Percentiles rank a stretch among this genome's conserved stretches.
These are phyloP conservation scores for Tupiocoris notatus DNA, from an alignment of 2,888 invertebrate genomes.

Conservation along the genomic window DNA sequence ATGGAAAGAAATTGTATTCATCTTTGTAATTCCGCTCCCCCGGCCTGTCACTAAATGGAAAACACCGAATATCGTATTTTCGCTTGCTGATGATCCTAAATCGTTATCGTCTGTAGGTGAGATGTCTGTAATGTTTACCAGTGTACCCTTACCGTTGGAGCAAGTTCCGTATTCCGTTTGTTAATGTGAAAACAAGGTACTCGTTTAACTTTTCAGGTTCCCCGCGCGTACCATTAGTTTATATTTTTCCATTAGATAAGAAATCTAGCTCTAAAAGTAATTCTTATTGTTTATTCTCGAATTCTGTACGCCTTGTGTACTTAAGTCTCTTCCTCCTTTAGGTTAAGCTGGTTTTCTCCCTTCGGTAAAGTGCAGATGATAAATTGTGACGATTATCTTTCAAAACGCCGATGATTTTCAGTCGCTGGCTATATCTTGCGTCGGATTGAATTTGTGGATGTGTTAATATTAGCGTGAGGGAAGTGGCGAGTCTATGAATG, in stretches of 20 bases:
- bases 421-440: too few species aligned
- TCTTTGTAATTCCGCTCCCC: neutral
- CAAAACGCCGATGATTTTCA: too few species aligned
- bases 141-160: neutral
- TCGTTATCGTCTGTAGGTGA: slow-evolving; percentile 26
- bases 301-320: neutral
- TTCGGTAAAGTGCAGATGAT: too few species aligned
- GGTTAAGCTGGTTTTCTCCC: too few species aligned
- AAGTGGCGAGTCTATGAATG: too few species aligned
- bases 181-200: neutral
- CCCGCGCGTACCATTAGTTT: slow-evolving; percentile 3
- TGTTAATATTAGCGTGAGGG: too few species aligned
- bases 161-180: neutral
- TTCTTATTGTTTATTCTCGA: neutral
- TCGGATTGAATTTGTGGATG: too few species aligned
- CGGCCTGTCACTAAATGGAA: neutral
- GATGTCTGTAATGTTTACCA: slow-evolving; percentile 18
- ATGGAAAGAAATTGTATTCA: slow-evolving; percentile 7
- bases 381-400: too few species aligned
- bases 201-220: slow-evolving; percentile 3
- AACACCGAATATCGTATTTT: neutral
- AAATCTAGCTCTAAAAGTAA: neutral
- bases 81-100: slow-evolving; percentile 7
- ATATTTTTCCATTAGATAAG: slow-evolving; percentile 13
- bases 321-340: neutral